Conservation (phyloP, 1,140 invertebrate species). For the Ostrea edulis region DNA sequence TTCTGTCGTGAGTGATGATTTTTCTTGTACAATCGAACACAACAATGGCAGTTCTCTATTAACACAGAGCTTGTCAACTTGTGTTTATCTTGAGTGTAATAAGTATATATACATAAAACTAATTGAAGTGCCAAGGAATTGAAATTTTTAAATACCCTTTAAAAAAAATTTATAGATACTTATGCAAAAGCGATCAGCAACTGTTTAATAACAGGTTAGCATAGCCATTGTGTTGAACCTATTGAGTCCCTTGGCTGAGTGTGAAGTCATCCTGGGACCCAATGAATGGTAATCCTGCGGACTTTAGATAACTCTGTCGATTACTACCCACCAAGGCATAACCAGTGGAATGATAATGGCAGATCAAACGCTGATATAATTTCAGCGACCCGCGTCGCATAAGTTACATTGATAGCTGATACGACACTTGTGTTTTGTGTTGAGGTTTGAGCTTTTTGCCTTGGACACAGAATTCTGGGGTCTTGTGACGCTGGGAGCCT, state of each 20-base stretch:
- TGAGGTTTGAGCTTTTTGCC: not conserved
- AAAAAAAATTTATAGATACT: slow-evolving; percentile 16
- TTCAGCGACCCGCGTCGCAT: not conserved
- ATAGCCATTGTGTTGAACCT: not conserved
- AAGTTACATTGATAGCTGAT: not conserved
- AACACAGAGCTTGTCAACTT: not conserved
- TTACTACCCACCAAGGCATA: not conserved
- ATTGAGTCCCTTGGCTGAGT: not conserved
- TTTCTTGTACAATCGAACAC: not conserved
- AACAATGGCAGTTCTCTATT: not conserved
- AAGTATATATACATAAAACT: not conserved
- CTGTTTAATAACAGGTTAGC: not conserved
- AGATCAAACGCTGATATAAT: not conserved
- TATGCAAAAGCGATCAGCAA: slow-evolving; percentile 22
- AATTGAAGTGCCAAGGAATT: slow-evolving; percentile 19
- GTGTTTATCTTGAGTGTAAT: slow-evolving; percentile 15
- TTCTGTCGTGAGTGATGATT: slow-evolving; percentile 31
- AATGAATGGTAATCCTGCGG: not conserved
- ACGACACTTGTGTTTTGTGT: slow-evolving; percentile 6
- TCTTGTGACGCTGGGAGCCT: not conserved
- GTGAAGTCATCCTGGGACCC: slow-evolving; percentile 14
- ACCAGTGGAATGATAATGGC: not conserved
- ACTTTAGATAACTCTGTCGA: not conserved
- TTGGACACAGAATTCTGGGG: not conserved
- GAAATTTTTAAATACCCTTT: slow-evolving; percentile 30